Percentiles rank a stretch among this genome's conserved stretches.
Conservation (phyloP, 2,113 vertebrate genomes). For the Aphelocoma coerulescens region DNA sequence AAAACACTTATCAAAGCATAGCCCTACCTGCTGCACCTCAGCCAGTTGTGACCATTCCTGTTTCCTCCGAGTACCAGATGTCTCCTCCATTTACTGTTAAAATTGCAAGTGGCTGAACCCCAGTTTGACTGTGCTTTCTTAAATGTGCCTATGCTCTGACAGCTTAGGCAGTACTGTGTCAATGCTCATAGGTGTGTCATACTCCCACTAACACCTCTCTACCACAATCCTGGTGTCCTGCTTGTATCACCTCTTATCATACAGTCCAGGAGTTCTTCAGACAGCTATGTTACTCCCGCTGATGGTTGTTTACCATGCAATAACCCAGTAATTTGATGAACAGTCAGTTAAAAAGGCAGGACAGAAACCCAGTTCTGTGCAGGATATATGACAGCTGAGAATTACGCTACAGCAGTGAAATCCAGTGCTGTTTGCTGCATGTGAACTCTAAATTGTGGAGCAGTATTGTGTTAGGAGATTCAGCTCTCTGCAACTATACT, state of each 20-base stretch:
- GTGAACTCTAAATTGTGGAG: background rate
- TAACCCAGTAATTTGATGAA: background rate
- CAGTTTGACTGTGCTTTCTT: background rate
- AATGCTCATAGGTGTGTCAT: background rate
- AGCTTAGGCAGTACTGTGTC: background rate
- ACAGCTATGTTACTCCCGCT: background rate
- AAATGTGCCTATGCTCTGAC: background rate
- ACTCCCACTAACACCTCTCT: background rate
- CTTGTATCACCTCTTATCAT: background rate
- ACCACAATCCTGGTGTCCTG: background rate
- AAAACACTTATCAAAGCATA: background rate
- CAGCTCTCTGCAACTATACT: background rate
- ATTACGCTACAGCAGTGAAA: background rate
- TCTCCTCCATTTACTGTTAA: background rate
- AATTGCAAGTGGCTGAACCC: background rate
- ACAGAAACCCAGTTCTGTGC: background rate
- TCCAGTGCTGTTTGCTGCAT: background rate
- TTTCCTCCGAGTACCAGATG: accelerated
- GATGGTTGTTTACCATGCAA: background rate
- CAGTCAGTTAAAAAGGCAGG: background rate
- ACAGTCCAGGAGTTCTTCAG: background rate
- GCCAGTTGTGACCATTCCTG: background rate
- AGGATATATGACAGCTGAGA: background rate
- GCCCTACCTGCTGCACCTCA: background rate
- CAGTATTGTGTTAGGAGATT: background rate